Conservation (phyloP, 2,113 vertebrate genomes). For the Lasiurus cinereus region DNA sequence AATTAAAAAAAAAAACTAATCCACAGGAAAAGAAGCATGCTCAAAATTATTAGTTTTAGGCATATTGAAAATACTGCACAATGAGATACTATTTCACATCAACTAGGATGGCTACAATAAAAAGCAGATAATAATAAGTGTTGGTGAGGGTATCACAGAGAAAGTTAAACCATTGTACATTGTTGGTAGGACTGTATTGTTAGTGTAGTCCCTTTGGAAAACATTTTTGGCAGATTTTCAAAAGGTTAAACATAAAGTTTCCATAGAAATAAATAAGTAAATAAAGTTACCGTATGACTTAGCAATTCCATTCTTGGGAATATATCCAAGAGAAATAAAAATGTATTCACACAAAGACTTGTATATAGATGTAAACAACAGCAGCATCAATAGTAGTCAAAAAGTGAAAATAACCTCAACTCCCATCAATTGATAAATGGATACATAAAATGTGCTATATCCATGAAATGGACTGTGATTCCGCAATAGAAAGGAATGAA, state of each 20-base stretch:
- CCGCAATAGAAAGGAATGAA: neutral
- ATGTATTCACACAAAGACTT: neutral
- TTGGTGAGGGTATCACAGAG: neutral
- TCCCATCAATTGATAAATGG: neutral
- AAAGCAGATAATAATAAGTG: neutral
- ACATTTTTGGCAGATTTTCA: constrained; percentile 8
- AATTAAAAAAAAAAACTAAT: neutral
- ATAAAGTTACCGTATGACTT: neutral
- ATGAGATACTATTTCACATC: neutral
- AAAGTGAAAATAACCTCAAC: constrained; percentile 20
- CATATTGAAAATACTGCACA: neutral
- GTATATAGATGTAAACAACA: neutral
- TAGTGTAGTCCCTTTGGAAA: neutral
- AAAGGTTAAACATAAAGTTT: constrained; percentile 13
- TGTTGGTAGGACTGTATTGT: neutral
- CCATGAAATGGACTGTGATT: neutral
- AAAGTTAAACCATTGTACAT: neutral
- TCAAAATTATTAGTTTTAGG: neutral
- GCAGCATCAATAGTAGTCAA: neutral
- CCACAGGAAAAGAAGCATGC: neutral
- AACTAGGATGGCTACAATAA: neutral
- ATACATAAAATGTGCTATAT: neutral
- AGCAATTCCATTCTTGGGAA: neutral
- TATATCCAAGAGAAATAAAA: neutral
- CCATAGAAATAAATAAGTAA: neutral